Conservation (phyloP, 1,140 invertebrate genomes). For the Orius insidiosus region DNA sequence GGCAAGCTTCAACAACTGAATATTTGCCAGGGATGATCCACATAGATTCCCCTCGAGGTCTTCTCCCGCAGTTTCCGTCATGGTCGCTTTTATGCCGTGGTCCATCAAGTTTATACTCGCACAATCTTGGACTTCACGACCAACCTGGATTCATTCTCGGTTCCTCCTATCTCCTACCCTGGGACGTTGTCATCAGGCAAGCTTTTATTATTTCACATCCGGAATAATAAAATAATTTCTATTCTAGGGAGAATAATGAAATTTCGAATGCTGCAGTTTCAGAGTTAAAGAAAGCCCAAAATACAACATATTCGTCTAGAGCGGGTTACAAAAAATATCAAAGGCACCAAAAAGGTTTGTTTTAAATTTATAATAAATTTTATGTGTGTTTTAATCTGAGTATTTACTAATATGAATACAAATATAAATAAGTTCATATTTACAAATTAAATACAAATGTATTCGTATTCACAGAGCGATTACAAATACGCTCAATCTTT, state of each 20-base stretch:
- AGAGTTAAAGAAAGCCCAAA: background rate
- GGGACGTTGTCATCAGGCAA: conserved; percentile 73
- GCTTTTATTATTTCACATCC: too few relatives aligned
- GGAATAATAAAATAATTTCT: too few relatives aligned
- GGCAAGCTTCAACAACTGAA: conserved; percentile 70
- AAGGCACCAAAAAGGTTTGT: background rate
- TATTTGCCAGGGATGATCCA: conserved; percentile 84
- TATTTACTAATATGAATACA: too few relatives aligned
- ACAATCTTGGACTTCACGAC: conserved; percentile 62
- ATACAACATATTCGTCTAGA: background rate
- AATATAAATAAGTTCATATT: too few relatives aligned
- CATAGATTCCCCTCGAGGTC: conserved; percentile 48
- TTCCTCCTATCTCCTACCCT: conserved; percentile 83
- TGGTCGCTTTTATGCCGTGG: conserved; percentile 87
- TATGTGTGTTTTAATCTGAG: conserved; percentile 17
- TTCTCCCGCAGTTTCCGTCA: conserved; percentile 78
- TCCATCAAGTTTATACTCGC: conserved; percentile 76
- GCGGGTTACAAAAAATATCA: background rate
- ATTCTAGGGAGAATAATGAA: conserved; percentile 16
- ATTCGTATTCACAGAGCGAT: conserved; percentile 15
- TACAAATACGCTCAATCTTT: too few relatives aligned
- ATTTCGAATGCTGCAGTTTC: background rate
- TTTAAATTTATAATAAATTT: conserved; percentile 10
- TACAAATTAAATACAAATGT: conserved; percentile 3
- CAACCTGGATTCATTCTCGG: conserved; percentile 75